Evolutionary conservation across 2,797 vertebrate species (phyloP).

Genomic region (Channallabes apus): DNA sequence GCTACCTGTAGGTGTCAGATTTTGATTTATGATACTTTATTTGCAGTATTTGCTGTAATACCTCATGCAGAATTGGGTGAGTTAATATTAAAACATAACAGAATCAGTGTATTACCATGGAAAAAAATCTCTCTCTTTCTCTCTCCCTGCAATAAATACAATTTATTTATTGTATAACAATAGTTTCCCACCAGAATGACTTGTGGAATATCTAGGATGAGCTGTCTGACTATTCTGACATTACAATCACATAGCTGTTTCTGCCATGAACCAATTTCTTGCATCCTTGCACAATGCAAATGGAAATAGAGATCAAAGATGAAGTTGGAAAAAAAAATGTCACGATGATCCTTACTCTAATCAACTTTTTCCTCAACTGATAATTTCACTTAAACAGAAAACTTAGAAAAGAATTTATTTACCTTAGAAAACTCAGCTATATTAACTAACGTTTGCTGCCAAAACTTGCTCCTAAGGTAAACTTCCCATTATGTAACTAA

Average conservation of each 20-base stretch:
- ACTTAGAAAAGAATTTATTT: not conserved
- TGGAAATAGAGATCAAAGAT: not conserved
- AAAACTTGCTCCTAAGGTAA: not conserved
- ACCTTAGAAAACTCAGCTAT: too few species aligned
- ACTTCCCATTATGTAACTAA: not conserved
- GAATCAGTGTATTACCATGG: not conserved
- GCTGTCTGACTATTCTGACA: not conserved
- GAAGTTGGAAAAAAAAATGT: not conserved
- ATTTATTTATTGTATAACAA: not conserved
- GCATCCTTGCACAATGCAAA: not conserved
- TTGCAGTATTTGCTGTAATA: not conserved
- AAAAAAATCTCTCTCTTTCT: not conserved
- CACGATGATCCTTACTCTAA: not conserved
- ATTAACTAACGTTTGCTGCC: not conserved
- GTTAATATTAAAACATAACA: not conserved
- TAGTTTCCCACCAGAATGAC: not conserved
- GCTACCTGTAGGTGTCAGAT: not conserved
- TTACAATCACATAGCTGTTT: not conserved
- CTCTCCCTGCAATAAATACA: too few species aligned
- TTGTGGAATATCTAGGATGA: not conserved
- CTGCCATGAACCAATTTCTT: not conserved
- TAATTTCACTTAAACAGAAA: not conserved
- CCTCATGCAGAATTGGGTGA: not conserved
- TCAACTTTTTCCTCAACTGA: not conserved
- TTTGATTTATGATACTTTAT: not conserved